A percentile compares a stretch with the other conserved stretches of the same genome.
These are phyloP conservation scores for Pteronura brasiliensis DNA, from an alignment of 2,113 vertebrate species.

Conservation along the genomic window DNA sequence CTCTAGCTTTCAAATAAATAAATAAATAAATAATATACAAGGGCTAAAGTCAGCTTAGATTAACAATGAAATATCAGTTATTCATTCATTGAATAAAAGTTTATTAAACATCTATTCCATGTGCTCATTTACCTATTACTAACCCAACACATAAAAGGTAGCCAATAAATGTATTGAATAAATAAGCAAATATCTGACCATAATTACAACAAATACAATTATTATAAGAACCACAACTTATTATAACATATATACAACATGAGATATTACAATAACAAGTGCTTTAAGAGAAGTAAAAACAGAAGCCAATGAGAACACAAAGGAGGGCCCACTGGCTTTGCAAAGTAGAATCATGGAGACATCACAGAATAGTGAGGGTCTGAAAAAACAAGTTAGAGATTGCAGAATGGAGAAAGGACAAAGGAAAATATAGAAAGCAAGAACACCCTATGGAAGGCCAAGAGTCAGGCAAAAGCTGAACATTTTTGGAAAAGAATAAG, in stretches of 20 bases:
- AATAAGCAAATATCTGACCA: slow-evolving; percentile 18
- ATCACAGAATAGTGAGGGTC: not conserved
- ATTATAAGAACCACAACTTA: not conserved
- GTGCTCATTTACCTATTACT: not conserved
- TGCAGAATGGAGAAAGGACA: not conserved
- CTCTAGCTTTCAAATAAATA: not conserved
- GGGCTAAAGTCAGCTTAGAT: not conserved
- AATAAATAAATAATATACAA: not conserved
- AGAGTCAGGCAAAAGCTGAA: not conserved
- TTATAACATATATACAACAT: not conserved
- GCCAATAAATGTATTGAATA: not conserved
- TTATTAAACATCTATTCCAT: not conserved
- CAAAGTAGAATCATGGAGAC: not conserved
- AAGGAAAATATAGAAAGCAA: not conserved
- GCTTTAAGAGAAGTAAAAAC: not conserved
- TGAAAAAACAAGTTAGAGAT: not conserved
- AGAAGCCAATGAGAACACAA: not conserved
- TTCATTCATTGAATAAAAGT: not conserved
- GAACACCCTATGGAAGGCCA: not conserved
- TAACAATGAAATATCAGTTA: not conserved
- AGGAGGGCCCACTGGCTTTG: not conserved
- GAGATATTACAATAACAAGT: not conserved
- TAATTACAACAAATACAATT: not conserved
- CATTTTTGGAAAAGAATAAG: not conserved
- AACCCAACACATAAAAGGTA: not conserved